Evolutionary conservation across 2,113 vertebrate genomes (phyloP).

Genomic region (western clawed frog (Xenopus tropicalis)): DNA sequence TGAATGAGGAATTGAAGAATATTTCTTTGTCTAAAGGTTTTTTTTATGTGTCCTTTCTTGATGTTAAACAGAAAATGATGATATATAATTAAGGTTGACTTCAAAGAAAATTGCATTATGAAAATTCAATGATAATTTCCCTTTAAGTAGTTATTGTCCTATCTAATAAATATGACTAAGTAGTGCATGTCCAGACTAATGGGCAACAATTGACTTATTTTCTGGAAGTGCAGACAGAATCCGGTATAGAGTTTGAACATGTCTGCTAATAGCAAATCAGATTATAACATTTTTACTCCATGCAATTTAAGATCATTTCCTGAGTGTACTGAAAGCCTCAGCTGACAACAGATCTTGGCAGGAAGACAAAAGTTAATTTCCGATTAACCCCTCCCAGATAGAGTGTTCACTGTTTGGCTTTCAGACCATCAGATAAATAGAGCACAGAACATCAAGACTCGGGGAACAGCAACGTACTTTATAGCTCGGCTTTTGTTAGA

Average conservation of each 20-base stretch:
- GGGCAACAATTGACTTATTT: constrained; percentile 45
- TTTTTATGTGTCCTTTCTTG: background rate
- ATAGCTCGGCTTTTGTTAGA: background rate
- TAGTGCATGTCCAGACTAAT: constrained; percentile 27
- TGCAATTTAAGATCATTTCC: constrained; percentile 47
- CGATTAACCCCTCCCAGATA: constrained; percentile 40
- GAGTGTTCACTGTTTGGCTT: constrained; percentile 38
- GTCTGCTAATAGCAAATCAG: constrained; percentile 45
- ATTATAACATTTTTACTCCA: constrained; percentile 45
- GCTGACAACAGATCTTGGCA: constrained; percentile 43
- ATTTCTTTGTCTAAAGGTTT: too few relatives aligned
- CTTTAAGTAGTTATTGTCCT: background rate
- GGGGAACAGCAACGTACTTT: background rate
- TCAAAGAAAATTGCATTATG: background rate
- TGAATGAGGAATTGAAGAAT: too few relatives aligned
- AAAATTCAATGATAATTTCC: background rate
- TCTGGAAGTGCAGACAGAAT: constrained; percentile 43
- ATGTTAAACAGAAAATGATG: constrained; percentile 2
- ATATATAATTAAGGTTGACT: constrained; percentile 1
- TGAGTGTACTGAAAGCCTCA: constrained; percentile 41
- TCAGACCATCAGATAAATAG: constrained; percentile 33
- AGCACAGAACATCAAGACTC: constrained; percentile 15
- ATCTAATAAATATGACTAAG: constrained; percentile 12
- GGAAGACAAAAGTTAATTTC: constrained; percentile 35
- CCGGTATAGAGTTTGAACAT: constrained; percentile 39